These are phyloP conservation scores for Brenthis ino DNA, from an alignment of 2,888 invertebrate genomes.

Conservation along the genomic window DNA sequence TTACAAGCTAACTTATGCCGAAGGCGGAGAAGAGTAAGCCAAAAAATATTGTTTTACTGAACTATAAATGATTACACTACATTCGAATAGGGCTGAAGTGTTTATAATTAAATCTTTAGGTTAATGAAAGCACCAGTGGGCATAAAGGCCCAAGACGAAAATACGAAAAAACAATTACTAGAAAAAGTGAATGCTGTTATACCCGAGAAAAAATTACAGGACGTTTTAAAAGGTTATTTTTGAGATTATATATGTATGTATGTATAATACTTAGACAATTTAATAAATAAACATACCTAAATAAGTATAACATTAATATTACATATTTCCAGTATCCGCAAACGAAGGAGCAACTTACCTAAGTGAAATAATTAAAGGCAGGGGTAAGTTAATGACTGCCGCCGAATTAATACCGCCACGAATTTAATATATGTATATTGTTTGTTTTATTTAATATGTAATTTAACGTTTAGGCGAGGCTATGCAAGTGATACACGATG, in stretches of 20 bases:
- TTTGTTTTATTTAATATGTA: not conserved
- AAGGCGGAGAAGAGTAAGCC: slow-evolving; percentile 61
- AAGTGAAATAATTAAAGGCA: slow-evolving; percentile 54
- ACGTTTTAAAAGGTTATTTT: slow-evolving; percentile 48
- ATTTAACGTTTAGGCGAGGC: slow-evolving; percentile 51
- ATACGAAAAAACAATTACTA: slow-evolving; percentile 45
- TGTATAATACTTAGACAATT: not conserved
- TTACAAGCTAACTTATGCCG: slow-evolving; percentile 59
- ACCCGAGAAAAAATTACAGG: slow-evolving; percentile 55
- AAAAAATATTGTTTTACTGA: not conserved
- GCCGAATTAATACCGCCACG: too few species aligned
- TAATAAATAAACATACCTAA: not conserved
- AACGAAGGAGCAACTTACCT: slow-evolving; percentile 58
- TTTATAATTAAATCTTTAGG: slow-evolving; percentile 41
- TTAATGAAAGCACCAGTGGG: slow-evolving; percentile 55
- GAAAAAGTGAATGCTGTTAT: slow-evolving; percentile 51
- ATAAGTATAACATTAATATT: not conserved
- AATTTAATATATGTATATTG: too few species aligned
- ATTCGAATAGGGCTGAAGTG: too few species aligned
- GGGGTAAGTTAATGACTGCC: slow-evolving; percentile 47
- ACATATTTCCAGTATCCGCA: slow-evolving; percentile 48
- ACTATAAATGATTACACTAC: not conserved
- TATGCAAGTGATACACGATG: slow-evolving; percentile 52
- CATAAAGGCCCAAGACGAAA: slow-evolving; percentile 45
- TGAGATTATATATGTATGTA: not conserved